Conservation (phyloP, 2,888 invertebrate species). For the Imbricaverruca yamaguchii region DNA sequence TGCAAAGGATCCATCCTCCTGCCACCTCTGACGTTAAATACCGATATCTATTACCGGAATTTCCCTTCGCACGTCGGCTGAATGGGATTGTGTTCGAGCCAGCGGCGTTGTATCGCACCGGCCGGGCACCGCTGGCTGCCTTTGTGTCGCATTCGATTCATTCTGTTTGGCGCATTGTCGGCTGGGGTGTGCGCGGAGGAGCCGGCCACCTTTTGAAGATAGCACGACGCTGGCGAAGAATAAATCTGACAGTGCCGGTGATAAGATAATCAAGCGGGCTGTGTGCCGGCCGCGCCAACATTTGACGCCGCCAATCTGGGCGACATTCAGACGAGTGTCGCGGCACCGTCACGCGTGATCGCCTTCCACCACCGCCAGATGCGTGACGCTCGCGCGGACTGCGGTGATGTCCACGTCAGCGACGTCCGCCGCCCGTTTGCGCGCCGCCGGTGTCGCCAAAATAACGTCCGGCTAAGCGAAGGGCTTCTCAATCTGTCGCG, state of each 20-base stretch:
- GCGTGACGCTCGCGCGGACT: neutral
- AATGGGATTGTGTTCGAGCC: conserved; percentile 19
- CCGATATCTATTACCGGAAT: conserved; percentile 22
- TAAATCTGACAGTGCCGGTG: conserved; percentile 7
- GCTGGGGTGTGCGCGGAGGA: neutral
- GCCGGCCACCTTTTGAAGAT: conserved; percentile 16
- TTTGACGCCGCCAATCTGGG: conserved; percentile 12
- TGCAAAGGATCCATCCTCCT: conserved; percentile 16
- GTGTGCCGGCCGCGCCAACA: neutral
- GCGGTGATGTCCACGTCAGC: no score
- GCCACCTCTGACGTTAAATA: conserved; percentile 7
- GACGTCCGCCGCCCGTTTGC: neutral
- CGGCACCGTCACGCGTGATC: neutral
- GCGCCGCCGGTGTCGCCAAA: neutral
- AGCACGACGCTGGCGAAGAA: conserved; percentile 17
- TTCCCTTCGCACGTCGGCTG: conserved; percentile 16
- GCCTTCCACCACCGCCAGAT: neutral
- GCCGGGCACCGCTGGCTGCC: neutral
- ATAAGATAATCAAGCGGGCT: conserved; percentile 14
- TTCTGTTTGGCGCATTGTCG: conserved; percentile 19
- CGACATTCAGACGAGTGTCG: neutral
- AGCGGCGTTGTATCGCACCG: neutral
- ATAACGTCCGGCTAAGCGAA: no score
- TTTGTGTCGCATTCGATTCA: neutral
- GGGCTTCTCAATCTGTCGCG: no score